Percentiles rank a stretch among this genome's conserved stretches.
These are phyloP conservation scores for Sipha maydis DNA, from an alignment of 2,888 invertebrate genomes.

Conservation along the genomic window DNA sequence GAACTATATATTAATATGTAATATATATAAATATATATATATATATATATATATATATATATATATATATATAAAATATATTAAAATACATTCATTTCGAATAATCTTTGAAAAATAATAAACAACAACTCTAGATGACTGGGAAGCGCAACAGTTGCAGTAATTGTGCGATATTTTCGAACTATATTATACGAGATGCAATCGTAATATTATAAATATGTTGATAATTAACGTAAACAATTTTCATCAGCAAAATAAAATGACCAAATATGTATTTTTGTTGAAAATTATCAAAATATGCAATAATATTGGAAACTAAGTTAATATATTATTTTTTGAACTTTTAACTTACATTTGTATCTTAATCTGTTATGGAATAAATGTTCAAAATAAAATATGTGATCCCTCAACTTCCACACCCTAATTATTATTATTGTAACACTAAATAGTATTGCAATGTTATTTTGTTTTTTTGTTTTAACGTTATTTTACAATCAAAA, in stretches of 20 bases:
- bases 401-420: no score
- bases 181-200: not conserved
- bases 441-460: not conserved
- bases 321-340: no score
- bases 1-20: not conserved
- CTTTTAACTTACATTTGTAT: no score
- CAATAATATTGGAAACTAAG: no score
- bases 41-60: not conserved
- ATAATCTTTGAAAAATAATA: not conserved
- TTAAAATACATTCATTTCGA: not conserved
- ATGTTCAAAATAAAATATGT: no score
- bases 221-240: no score
- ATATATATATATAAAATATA: no score
- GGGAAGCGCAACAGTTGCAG: not conserved
- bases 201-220: not conserved
- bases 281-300: no score
- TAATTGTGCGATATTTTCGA: not conserved
- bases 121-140: not conserved
- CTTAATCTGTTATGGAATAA: no score
- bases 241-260: no score
- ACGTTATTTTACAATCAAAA: not conserved
- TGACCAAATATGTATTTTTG: no score
- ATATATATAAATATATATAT: not conserved
- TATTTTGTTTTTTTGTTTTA: not conserved
- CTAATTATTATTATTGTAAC: no score